These are phyloP conservation scores for Drosophila insularis DNA, from an alignment of 1,140 invertebrate genomes.

Conservation along the genomic window DNA sequence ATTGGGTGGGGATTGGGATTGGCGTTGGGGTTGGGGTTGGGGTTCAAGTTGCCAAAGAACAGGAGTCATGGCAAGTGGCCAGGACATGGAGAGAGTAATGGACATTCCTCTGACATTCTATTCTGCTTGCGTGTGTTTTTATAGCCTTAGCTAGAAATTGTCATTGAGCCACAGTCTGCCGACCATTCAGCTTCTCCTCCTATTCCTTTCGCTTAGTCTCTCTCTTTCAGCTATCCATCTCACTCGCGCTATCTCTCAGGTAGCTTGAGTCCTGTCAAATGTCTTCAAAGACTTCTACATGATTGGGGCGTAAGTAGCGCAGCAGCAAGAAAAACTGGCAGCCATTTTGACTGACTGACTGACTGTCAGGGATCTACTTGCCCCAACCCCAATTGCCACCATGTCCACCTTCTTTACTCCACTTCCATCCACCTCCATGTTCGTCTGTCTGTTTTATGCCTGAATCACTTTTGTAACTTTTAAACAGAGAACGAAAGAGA, in stretches of 20 bases:
- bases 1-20: background rate
- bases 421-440: slow-evolving; percentile 13
- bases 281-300: slow-evolving; percentile 63
- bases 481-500: slow-evolving; percentile 1
- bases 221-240: slow-evolving; percentile 7
- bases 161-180: slow-evolving; percentile 37
- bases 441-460: slow-evolving; percentile 61
- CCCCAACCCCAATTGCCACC: background rate
- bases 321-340: slow-evolving; percentile 44
- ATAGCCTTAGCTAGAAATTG: slow-evolving; percentile 39
- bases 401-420: background rate
- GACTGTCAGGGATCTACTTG: slow-evolving; percentile 38
- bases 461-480: slow-evolving; percentile 78
- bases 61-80: slow-evolving; percentile 33
- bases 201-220: background rate
- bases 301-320: slow-evolving; percentile 52
- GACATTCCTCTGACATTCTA: slow-evolving; percentile 30
- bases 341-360: slow-evolving; percentile 67
- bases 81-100: slow-evolving; percentile 28
- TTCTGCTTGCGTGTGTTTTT: slow-evolving; percentile 22
- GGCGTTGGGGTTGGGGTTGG: background rate
- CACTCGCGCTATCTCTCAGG: slow-evolving; percentile 37
- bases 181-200: background rate
- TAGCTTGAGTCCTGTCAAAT: slow-evolving; percentile 41
- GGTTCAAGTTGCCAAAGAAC: background rate